Evolutionary conservation across 2,888 invertebrate species (phyloP), one percentile per base, ranked within the genome.

Genomic region (Cheilosia pagana): DNA sequence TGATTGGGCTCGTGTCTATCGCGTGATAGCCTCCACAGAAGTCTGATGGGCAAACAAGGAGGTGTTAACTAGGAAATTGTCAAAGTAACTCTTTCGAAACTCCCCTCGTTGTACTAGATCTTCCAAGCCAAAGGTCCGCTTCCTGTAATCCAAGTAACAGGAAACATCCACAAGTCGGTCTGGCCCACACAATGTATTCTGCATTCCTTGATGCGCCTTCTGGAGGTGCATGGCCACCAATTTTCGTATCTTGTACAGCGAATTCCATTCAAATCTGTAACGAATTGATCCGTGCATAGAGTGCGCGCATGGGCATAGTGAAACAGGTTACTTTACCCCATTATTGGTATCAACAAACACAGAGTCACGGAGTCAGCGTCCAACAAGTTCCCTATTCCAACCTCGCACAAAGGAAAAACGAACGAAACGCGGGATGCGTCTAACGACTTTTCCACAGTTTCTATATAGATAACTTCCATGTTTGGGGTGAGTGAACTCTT

Each of bases 261-360:
- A 41, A 62, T 62, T 62, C 60, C 45, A 45, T 28, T 45, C 43
- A 43, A 35, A 16, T 45, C 35, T 45, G 31, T 70, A 70, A 48
- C 70, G 57, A 70, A 70, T 48, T 35, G 57, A 57, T 67, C 39
- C 19, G n/a, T 62, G 28, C 19, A 31, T 45, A 62, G 19, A 45
- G 25, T 12, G 25, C 43, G 45, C 45, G 25, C 41, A n/a, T 43
- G 21, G 21, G 48, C 21, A 48, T 48, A 8, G 16, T 72, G 62
- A 41, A 72, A 72, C 72, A 72, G 62, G 72, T 72, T 72, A 72
- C 72, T 16, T 72, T 43, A 50, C 52, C 43, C 52, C 60, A 43
- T 62, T 62, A 72, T 35, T 53, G 53, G 43, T 52, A 62, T 50
- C 48, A 59, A 70, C 53, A 28, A 55, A 53, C 41, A 55, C 53